Conservation (phyloP, 2,888 invertebrate genomes). For the Meloe dianella region DNA sequence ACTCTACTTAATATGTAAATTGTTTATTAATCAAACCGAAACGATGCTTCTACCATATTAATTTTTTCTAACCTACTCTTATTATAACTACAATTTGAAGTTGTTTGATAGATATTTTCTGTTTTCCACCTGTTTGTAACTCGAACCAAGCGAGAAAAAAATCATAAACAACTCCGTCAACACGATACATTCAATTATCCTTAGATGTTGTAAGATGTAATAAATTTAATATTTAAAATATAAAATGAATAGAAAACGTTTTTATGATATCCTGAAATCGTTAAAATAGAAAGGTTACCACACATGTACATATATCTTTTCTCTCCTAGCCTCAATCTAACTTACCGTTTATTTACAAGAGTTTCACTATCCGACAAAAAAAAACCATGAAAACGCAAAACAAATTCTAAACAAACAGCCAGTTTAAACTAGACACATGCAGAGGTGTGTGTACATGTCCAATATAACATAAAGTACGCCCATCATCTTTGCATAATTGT, state of each 20-base stretch:
- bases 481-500: background rate
- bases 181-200: background rate
- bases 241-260: background rate
- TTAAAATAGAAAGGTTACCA: constrained; percentile 1
- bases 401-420: background rate
- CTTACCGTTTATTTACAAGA: background rate
- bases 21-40: background rate
- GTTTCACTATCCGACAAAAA: background rate
- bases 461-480: background rate
- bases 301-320: background rate
- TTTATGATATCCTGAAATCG: constrained; percentile 4
- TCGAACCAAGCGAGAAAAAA: background rate
- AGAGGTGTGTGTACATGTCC: background rate
- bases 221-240: background rate
- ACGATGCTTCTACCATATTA: background rate
- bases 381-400: background rate
- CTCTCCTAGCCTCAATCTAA: background rate
- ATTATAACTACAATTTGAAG: no score
- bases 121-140: background rate
- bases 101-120: background rate
- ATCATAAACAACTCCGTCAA: background rate
- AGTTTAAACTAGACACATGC: constrained; percentile 1
- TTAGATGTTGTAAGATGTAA: background rate
- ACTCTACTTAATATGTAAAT: background rate
- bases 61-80: background rate